Base-by-base conservation (phyloP, 2,888 invertebrate species). In the Aleiodes testaceus region DNA sequence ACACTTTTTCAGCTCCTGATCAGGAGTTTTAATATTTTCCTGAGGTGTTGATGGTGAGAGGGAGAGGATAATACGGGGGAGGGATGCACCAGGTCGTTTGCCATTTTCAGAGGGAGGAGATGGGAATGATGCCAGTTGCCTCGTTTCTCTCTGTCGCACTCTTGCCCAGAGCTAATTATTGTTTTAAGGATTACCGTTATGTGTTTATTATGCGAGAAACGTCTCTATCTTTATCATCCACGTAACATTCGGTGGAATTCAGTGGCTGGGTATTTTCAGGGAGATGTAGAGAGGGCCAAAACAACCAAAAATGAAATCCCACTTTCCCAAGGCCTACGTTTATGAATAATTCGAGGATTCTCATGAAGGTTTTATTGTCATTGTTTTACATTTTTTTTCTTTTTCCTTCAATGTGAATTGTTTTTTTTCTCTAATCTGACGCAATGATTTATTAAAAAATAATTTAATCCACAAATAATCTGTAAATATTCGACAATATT, bases 171-270 rank as follows among this genome's bases (percentile, higher is more conserved):
- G 83, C 86, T 87, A 87, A 87, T 87, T 86, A 87, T 87, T 87
- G 86, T 86, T 87, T 87, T 85, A 85, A 84, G 86, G 87, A 87
- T 87, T 86, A 87, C 83, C 83, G 82, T 87, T 86, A 87, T 86
- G 86, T 81, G 84, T 87, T 86, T 86, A 87, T 86, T 87, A 87
- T 87, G 82, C 87, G 81, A 81, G 68, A 53, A 65, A 67, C 72
- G 68, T 74, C 73, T 72, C 73, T 71, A 72, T 72, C 77, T 76
- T 63, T 64, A 67, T 76, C 80, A 78, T 69, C 52, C 42, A 50
- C 66, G 61, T 81, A 82, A 84, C 84, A 83, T 85, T 85, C 79
- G 84, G 82, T 82, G 80, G 80, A 84, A 84, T 84, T 85, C 79
- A 78, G 80, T 79, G 79, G 78, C 77, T 76, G 77, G 72, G 75